Evolutionary conservation across 2,888 invertebrate species (phyloP), one percentile per base, ranked within the genome.

Genomic region (Oligia strigilis): DNA sequence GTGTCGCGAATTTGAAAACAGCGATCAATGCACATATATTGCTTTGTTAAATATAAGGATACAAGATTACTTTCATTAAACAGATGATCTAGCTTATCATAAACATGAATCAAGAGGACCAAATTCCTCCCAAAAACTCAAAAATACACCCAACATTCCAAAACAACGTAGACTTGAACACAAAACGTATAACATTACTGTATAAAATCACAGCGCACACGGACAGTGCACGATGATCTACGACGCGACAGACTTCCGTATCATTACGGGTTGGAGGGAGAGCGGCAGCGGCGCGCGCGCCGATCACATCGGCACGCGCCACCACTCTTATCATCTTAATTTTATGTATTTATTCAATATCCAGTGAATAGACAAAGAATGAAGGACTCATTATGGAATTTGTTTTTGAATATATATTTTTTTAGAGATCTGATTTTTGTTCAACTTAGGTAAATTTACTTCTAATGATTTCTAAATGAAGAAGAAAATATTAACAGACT

Each of bases 161-260:
- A 75, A 74, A 65, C 1, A 60, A 64, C 23, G 23, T 62, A 66
- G 23, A 40, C 14, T 64, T 71, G 19, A 64, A 72, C 23, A 75
- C 36, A 75, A 80, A 80, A 72, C 29, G 36, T 64, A 66, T 62
- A 74, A 17, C 17, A 84, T 72, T 72, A 62, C 62, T 72, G 84
- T 82, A 78, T 52, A 78, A 82, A 85, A 71, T 82, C 66, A 75
- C 80, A 73, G 75, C n/a, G 72, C 40, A 67, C 75, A 72, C 75
- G 81, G 77, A 86, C 83, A 77, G 60, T 62, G 58, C 85, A 62
- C 89, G 93, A 93, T 94, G 93, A 94, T 94, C 93, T 93, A 92
- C 89, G 89, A 84, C 85, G 90, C 91, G 89, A 89, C 91, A 88
- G 89, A 91, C 93, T 95, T 95, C 95, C 95, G 94, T 94, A 95